Conservation (phyloP, 2,113 vertebrate species). For the Vimba vimba region DNA sequence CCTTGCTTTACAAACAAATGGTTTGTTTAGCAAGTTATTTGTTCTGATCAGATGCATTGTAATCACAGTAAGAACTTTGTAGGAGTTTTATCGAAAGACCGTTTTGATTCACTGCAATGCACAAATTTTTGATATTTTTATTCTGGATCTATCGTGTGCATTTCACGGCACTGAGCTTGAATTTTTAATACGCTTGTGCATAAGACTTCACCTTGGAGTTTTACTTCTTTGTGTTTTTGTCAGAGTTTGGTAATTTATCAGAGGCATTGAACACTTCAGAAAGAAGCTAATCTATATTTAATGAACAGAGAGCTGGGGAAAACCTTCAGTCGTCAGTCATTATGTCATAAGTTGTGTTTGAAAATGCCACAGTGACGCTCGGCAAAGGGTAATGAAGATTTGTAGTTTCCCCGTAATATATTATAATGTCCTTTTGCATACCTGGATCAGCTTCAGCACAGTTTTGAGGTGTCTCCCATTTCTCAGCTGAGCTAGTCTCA, state of each 20-base stretch:
- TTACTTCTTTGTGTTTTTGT: neutral
- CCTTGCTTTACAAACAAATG: too few species aligned
- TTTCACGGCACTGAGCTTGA: neutral
- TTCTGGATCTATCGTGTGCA: neutral
- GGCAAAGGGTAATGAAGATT: conserved; percentile 6
- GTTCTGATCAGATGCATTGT: too few species aligned
- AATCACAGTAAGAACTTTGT: too few species aligned
- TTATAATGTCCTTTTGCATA: neutral
- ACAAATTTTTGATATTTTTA: neutral
- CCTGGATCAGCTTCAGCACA: too few species aligned
- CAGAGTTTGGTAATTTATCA: conserved; percentile 8
- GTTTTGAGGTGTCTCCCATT: too few species aligned
- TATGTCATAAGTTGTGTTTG: neutral
- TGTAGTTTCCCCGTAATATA: neutral
- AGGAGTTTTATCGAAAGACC: too few species aligned
- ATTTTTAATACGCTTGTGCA: neutral
- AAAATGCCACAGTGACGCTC: neutral
- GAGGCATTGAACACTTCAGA: neutral
- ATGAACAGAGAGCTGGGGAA: neutral
- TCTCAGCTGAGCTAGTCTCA: neutral
- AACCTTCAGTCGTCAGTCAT: neutral
- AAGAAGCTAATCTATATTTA: conserved; percentile 6
- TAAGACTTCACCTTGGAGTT: neutral
- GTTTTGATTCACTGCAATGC: neutral
- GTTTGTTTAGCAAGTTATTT: too few species aligned